A percentile compares a stretch with the other conserved stretches of the same genome.
These are phyloP conservation scores for Hirudo medicinalis DNA, from an alignment of 1,140 invertebrate species.

Conservation along the genomic window DNA sequence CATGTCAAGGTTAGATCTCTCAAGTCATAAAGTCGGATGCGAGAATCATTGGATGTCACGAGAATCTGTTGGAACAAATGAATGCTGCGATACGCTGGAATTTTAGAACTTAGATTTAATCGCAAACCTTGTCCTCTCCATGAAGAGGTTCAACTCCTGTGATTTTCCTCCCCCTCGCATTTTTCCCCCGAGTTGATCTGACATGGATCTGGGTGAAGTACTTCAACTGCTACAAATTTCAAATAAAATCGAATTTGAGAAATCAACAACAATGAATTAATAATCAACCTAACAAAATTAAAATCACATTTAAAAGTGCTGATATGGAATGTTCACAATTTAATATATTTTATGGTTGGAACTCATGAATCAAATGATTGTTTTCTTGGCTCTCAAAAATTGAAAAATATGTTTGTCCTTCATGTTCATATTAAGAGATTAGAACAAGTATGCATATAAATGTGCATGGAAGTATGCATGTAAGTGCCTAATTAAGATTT, in stretches of 20 bases:
- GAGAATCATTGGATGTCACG: conserved; percentile 93
- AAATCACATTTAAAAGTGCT: too few species aligned
- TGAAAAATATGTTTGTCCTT: too few species aligned
- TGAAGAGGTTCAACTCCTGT: conserved; percentile 93
- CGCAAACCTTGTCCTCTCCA: conserved; percentile 68
- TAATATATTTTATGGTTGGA: too few species aligned
- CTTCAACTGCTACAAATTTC: conserved; percentile 59
- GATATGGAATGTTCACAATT: too few species aligned
- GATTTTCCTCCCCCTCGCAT: conserved; percentile 83
- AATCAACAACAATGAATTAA: too few species aligned
- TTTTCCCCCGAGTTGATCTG: conserved; percentile 79
- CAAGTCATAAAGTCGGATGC: conserved; percentile 91
- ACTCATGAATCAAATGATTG: too few species aligned
- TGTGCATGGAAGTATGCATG: too few species aligned
- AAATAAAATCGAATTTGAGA: background rate
- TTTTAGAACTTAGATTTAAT: background rate
- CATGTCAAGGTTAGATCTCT: conserved; percentile 84
- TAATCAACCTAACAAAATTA: too few species aligned
- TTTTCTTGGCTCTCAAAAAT: too few species aligned
- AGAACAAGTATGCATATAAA: too few species aligned
- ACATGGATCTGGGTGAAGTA: conserved; percentile 97
- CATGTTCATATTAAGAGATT: too few species aligned
- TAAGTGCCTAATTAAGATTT: too few species aligned
- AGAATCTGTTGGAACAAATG: conserved; percentile 51
- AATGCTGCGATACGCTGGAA: background rate